A percentile compares a stretch with the other conserved stretches of the same genome.
phyloP scores from a whole-genome alignment of 2,113 vertebrate genomes.

The Passer montanus region DNA sequence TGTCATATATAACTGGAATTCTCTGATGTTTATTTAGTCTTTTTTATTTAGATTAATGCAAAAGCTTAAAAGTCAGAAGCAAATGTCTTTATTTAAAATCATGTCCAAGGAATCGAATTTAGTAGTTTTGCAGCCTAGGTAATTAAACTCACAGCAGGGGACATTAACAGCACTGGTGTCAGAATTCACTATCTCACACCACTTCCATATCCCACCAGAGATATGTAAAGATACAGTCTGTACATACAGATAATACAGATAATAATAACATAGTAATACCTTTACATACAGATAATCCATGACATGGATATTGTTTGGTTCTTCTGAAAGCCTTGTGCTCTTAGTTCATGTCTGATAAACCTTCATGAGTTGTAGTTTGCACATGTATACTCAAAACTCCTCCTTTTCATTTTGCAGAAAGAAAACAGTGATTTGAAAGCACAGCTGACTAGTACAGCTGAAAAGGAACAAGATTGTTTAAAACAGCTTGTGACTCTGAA shows the following conservation, averaged over 20 bases:
- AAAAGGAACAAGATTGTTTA: slow-evolving; percentile 75
- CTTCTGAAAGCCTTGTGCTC: not conserved
- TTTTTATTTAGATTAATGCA: not conserved
- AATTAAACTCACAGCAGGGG: not conserved
- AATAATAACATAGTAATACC: too few species aligned
- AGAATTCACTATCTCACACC: not conserved
- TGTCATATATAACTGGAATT: not conserved
- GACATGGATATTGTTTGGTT: not conserved
- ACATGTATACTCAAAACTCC: not conserved
- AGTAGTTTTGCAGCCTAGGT: not conserved
- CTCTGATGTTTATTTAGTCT: not conserved
- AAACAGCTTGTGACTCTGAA: slow-evolving; percentile 74
- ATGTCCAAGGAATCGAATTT: not conserved
- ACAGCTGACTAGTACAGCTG: slow-evolving; percentile 70
- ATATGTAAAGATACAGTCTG: not conserved
- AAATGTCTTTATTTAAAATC: not conserved
- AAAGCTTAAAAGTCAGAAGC: not conserved
- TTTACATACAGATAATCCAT: not conserved
- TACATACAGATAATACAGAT: too few species aligned
- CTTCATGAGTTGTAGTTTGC: not conserved
- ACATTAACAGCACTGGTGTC: not conserved
- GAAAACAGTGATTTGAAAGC: slow-evolving; percentile 77
- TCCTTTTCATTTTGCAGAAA: slow-evolving; percentile 68
- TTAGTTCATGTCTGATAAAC: not conserved
- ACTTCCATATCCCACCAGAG: not conserved